Conservation (phyloP, 1,140 invertebrate species). For the Panulirus ornatus region DNA sequence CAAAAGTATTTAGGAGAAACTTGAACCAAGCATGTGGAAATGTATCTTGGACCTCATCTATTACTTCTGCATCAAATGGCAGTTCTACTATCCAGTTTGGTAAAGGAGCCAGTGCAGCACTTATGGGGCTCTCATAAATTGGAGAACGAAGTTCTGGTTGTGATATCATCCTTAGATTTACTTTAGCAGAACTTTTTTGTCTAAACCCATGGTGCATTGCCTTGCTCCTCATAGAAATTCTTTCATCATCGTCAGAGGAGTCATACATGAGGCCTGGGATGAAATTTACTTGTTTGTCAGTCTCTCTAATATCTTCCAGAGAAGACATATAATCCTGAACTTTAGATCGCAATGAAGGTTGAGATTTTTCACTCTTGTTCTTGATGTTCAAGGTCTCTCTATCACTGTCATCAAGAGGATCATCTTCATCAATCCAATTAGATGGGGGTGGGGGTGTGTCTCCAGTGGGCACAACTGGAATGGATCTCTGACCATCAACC, state of each 20-base stretch:
- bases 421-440: constrained; percentile 39
- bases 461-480: neutral
- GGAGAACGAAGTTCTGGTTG: constrained; percentile 37
- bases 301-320: constrained; percentile 5
- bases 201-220: neutral
- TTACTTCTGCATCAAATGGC: constrained; percentile 77
- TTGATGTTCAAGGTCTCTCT: neutral
- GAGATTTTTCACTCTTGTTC: constrained; percentile 19
- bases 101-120: constrained; percentile 76
- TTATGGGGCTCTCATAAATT: constrained; percentile 63
- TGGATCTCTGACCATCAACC: constrained; percentile 48
- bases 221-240: neutral
- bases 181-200: constrained; percentile 8
- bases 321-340: neutral
- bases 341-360: constrained; percentile 8
- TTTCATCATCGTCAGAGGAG: constrained; percentile 38
- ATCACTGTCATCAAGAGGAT: constrained; percentile 6
- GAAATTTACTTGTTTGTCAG: constrained; percentile 26
- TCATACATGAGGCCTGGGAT: constrained; percentile 65
- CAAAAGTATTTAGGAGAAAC: constrained; percentile 76
- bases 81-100: constrained; percentile 77
- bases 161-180: constrained; percentile 53
- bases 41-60: constrained; percentile 76
- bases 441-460: constrained; percentile 22
- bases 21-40: constrained; percentile 78